Base-by-base conservation (phyloP, 2,888 invertebrate species). In the Nasonovia ribisnigri region DNA sequence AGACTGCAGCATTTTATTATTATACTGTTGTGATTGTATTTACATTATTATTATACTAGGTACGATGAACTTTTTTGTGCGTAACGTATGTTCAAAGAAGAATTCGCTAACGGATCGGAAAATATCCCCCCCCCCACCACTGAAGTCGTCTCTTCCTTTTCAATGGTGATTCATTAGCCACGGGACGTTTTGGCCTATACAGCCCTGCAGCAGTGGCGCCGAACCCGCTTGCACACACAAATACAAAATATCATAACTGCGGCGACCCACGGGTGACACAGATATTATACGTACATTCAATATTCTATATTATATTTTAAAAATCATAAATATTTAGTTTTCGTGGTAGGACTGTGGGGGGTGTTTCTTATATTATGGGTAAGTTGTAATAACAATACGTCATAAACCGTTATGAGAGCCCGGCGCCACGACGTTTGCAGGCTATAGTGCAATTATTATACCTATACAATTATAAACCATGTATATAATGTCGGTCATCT, bases 91-190 rank as follows among this genome's bases (percentile, higher is more conserved):
- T 16, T n/a, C n/a, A 67, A n/a, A 67, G 54, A 54, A 1, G 3
- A 29, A n/a, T n/a, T 60, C n/a, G 29, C 60, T 13, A 60, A 60
- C 60, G 60, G 29, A 60, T 67, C n/a, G n/a, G 16, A 67, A 16
- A 67, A n/a, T 60, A 1, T 5, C n/a, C 16, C 1, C n/a, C 5
- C 67, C 16, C n/a, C 16, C n/a, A 2, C 67, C 24, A 1, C n/a
- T 67, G n/a, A 11, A n/a, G n/a, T n/a, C n/a, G 5, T n/a, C 16
- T 67, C 46, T 46, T 67, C n/a, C 29, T n/a, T 67, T n/a, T 67
- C n/a, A 67, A 67, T 67, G n/a, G 67, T n/a, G 67, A n/a, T 67
- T 67, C 67, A 67, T 67, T 67, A 67, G n/a, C 67, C 67, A 67
- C 67, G n/a, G n/a, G n/a, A 67, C n/a, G n/a, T 67, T 67, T 67